phyloP scores from a whole-genome alignment of 2,888 invertebrate species.

The Elgonia sp. region DNA sequence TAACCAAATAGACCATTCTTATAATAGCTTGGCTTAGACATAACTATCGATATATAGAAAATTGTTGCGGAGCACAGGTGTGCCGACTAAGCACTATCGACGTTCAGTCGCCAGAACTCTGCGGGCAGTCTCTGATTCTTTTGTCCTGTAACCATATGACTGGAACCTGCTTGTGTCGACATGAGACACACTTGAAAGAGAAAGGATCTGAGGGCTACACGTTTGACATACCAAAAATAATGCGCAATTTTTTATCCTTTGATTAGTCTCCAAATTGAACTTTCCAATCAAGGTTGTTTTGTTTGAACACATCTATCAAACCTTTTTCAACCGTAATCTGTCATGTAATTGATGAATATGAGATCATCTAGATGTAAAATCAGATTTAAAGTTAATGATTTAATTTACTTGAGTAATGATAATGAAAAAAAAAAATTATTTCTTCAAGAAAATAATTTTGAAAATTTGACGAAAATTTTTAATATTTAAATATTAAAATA shows the following conservation, averaged over 20 bases:
- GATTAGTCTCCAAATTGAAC: not conserved
- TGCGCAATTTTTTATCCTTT: slow-evolving; percentile 39
- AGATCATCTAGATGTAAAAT: too few relatives aligned
- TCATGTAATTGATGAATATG: too few relatives aligned
- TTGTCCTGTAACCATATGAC: slow-evolving; percentile 72
- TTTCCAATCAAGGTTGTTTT: too few relatives aligned
- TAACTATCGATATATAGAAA: slow-evolving; percentile 56
- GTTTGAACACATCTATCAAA: too few relatives aligned
- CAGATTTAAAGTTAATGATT: too few relatives aligned
- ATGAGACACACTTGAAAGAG: slow-evolving; percentile 67
- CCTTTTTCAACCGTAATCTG: too few relatives aligned
- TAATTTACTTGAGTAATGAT: too few relatives aligned
- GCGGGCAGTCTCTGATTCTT: slow-evolving; percentile 73
- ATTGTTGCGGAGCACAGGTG: slow-evolving; percentile 71
- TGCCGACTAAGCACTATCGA: slow-evolving; percentile 66
- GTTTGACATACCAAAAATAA: slow-evolving; percentile 59
- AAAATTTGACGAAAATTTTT: too few relatives aligned
- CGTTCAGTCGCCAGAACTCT: slow-evolving; percentile 72
- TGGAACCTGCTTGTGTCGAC: slow-evolving; percentile 64
- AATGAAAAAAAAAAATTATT: too few relatives aligned
- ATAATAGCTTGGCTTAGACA: slow-evolving; percentile 47
- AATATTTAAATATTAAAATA: too few relatives aligned
- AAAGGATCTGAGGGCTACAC: slow-evolving; percentile 49
- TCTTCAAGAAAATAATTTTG: too few relatives aligned
- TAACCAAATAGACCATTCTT: slow-evolving; percentile 51